These are phyloP conservation scores for Pyrgilauda ruficollis DNA, from an alignment of 2,113 vertebrate genomes.

Conservation along the genomic window DNA sequence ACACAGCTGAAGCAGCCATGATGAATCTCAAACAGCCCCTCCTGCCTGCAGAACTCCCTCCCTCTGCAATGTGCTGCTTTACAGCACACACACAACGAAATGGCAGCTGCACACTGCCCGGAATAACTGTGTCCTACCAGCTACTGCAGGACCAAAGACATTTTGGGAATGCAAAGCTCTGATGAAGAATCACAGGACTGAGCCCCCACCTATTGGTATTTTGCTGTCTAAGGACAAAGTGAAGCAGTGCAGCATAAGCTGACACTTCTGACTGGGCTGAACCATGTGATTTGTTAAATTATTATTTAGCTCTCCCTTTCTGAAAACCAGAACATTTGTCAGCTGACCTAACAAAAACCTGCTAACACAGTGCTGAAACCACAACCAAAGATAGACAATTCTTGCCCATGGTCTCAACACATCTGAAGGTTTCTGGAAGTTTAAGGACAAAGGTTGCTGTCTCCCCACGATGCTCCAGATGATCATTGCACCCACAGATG, in stretches of 20 bases:
- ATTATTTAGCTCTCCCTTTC: background rate
- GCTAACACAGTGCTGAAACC: background rate
- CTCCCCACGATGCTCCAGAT: background rate
- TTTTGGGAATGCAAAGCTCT: background rate
- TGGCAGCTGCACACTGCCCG: background rate
- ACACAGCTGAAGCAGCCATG: slow-evolving; percentile 12
- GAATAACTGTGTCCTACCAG: background rate
- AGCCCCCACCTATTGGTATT: background rate
- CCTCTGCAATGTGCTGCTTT: background rate
- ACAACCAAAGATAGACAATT: background rate
- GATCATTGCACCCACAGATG: background rate
- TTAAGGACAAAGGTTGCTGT: background rate
- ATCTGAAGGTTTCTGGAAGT: background rate
- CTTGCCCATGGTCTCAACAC: background rate
- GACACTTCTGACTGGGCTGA: background rate
- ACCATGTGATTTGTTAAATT: background rate
- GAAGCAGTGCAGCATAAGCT: background rate
- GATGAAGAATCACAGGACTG: background rate
- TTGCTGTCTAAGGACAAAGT: background rate
- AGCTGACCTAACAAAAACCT: background rate
- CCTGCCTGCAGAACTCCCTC: background rate
- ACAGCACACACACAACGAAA: background rate
- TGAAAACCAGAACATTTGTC: background rate
- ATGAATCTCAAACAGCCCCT: slow-evolving; percentile 17
- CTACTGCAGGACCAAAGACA: background rate